These are phyloP conservation scores for Leucoptera coffeella DNA, from an alignment of 2,888 invertebrate species.

Conservation along the genomic window DNA sequence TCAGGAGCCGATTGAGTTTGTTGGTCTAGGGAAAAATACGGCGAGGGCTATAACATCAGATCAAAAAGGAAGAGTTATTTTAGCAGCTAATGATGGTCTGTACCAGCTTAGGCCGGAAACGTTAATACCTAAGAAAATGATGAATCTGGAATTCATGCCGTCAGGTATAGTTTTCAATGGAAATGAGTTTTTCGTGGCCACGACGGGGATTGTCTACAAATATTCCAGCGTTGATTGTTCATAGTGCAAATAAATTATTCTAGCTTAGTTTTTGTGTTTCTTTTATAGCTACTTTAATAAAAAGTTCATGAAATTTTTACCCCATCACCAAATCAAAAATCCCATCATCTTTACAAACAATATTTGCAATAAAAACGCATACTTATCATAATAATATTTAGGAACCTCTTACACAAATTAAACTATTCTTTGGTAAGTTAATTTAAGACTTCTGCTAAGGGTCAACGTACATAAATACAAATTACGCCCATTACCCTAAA, in stretches of 20 bases:
- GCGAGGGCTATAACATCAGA: slow-evolving; percentile 28
- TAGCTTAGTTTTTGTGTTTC: too few relatives aligned
- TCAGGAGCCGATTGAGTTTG: slow-evolving; percentile 34
- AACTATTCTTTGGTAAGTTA: too few relatives aligned
- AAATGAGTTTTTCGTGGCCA: slow-evolving; percentile 20
- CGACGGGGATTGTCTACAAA: slow-evolving; percentile 28
- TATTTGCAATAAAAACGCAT: too few relatives aligned
- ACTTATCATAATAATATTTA: too few relatives aligned
- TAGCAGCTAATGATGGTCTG: slow-evolving; percentile 34
- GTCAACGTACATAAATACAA: too few relatives aligned
- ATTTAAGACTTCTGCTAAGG: too few relatives aligned
- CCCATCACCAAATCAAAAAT: too few relatives aligned
- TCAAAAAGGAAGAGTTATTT: slow-evolving; percentile 14
- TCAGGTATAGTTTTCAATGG: slow-evolving; percentile 24
- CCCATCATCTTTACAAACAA: too few relatives aligned
- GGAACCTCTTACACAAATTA: too few relatives aligned
- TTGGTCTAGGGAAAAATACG: slow-evolving; percentile 28
- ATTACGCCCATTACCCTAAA: too few relatives aligned
- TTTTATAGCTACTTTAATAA: too few relatives aligned
- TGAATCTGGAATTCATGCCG: slow-evolving; percentile 30
- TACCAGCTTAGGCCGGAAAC: slow-evolving; percentile 25
- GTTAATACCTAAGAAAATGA: slow-evolving; percentile 31
- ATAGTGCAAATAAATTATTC: neutral
- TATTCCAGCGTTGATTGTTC: slow-evolving; percentile 15
- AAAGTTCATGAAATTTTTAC: too few relatives aligned